Base-by-base conservation (phyloP, 2,797 vertebrate genomes). In the Meda fulgida region DNA sequence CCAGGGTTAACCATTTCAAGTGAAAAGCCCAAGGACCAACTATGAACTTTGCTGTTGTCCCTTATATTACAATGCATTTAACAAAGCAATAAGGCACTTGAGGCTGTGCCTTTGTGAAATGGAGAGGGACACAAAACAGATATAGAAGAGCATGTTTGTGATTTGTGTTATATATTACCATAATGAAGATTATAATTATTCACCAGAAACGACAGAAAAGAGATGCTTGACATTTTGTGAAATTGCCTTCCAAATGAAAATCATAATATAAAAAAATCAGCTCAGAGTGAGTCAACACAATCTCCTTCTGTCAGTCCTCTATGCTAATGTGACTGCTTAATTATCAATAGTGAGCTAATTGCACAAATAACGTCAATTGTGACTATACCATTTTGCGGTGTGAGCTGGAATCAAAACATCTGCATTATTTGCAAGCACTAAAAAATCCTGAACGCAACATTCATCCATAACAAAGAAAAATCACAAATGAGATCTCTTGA, bases 211-310 rank as follows among this genome's bases (percentile, higher is more conserved):
- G 19, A 84, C 46, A 86, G 51, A 63, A 69, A 88, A 81, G 78
- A 73, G 66, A 36, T 71, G 48, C 83, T 83, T 83, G 83, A 87
- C 86, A 89, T 87, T 87, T 89, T 48, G 8, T 77, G 40, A 86
- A 84, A 88, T 80, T 83, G 63, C 58, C 65, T 71, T 43, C 58
- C 69, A 58, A 75, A 78, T 84, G 46, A 75, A 72, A 53, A 58
- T 55, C 77, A 76, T 63, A 81, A 81, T 63, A 40, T 29, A 51
- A 81, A 51, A 83, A 77, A 60, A 77, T 21, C 58, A 77, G 31
- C 73, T 76, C 23, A 48, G 60, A 76, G 31, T 81, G 78, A 88
- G 46, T 88, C 87, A 86, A 84, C 87, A 77, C 81, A 70, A 48
- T 48, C 40, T 69, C 55, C 72, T 51, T 70, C 23, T 48, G 21